phyloP scores from a whole-genome alignment of 1,140 invertebrate species.

The Ceratina australensis region DNA sequence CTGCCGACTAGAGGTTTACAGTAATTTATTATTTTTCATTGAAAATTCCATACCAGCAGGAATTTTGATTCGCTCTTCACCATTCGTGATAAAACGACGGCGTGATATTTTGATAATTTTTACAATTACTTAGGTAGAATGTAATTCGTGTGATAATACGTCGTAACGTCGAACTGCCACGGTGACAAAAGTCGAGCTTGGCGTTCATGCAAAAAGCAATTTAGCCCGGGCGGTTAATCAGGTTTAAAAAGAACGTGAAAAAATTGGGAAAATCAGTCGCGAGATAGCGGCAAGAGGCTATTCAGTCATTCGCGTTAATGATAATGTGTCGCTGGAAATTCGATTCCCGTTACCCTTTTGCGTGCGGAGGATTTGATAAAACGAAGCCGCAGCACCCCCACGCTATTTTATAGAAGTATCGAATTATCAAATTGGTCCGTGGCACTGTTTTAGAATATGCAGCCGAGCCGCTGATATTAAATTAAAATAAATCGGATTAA shows the following conservation, averaged over 20 bases:
- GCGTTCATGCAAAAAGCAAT: neutral
- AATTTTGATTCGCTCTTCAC: neutral
- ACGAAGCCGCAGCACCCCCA: slow-evolving; percentile 42
- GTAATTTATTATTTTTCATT: too few species aligned
- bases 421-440: slow-evolving; percentile 50
- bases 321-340: slow-evolving; percentile 54
- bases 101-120: too few species aligned
- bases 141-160: too few species aligned
- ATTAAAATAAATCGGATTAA: slow-evolving; percentile 60
- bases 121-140: too few species aligned
- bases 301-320: slow-evolving; percentile 21
- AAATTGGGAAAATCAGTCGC: neutral
- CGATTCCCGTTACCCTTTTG: slow-evolving; percentile 36
- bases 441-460: slow-evolving; percentile 42
- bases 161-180: neutral
- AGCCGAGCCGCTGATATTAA: slow-evolving; percentile 34
- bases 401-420: slow-evolving; percentile 55
- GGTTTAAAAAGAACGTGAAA: neutral
- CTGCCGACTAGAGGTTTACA: too few species aligned
- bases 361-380: slow-evolving; percentile 55
- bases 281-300: neutral
- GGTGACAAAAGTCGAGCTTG: neutral
- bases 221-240: too few species aligned
- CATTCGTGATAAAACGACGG: too few species aligned
- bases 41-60: too few species aligned